Base-by-base conservation (phyloP, 2,797 vertebrate genomes). In the Hoplostethus mediterraneus region DNA sequence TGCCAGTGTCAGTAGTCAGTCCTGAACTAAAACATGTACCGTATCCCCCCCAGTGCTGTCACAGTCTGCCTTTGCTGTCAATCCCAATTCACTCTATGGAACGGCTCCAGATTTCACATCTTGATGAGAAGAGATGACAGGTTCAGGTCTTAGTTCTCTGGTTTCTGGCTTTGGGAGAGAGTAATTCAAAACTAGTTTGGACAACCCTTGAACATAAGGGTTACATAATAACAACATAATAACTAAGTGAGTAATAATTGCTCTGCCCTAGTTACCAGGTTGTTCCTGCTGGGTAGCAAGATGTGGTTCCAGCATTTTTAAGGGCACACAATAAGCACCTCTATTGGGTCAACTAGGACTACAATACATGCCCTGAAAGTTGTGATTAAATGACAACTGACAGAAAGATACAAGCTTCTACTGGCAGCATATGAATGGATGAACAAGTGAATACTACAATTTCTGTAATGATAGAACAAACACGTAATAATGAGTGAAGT, bases 61-160 rank as follows among this genome's bases (percentile, higher is more conserved):
- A 44, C 65, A 65, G 63, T 69, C 71, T 77, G 63, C 63, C 33
- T 75, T 70, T 49, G 56, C 77, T 81, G 74, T 84, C 74, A 71
- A 63, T 75, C 79, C 53, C 54, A 49, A 48, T 47, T 63, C n/a
- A 0, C 57, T 83, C 61, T 48, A 40, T 65, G 63, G 68, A 75
- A 12, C 54, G 40, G 38, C 69, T 66, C 57, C 16, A 7, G 42
- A 58, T 81, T 74, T 72, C 33, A 70, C 31, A 55, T 71, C 31
- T 40, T 17, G 6, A 8, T 56, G 30, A 47, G n/a, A 28, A 28
- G 28, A 28, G 28, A 8, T 21, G 13, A n/a, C 55, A 31, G 30
- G 13, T 73, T 74, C 6, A n/a, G 65, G 63, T 71, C 21, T 11
- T 44, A 58, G 77, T 60, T 51, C 40, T 42, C 9, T 42, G 40